These are phyloP conservation scores for Argynnis bischoffii DNA, from an alignment of 2,888 invertebrate genomes.

Conservation along the genomic window DNA sequence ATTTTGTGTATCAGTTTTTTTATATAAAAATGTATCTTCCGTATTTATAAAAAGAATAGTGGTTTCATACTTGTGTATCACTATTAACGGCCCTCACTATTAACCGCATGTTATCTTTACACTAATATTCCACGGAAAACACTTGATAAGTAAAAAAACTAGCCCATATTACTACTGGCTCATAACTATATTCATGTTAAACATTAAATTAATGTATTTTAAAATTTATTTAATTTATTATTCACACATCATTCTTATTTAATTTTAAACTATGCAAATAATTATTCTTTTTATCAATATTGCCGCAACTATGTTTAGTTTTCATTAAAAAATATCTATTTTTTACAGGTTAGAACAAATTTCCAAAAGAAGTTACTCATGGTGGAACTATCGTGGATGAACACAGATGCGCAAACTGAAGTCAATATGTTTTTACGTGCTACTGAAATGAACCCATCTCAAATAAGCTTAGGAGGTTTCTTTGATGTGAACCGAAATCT, in stretches of 20 bases:
- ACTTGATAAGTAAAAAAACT: neutral
- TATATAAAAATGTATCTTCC: too few relatives aligned
- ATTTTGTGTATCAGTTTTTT: neutral
- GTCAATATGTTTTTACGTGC: slow-evolving; percentile 89
- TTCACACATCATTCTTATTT: neutral
- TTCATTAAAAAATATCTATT: neutral
- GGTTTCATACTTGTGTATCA: too few relatives aligned
- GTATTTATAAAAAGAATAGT: too few relatives aligned
- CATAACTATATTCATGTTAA: too few relatives aligned
- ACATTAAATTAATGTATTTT: too few relatives aligned
- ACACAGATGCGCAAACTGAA: slow-evolving; percentile 88
- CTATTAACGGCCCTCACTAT: too few relatives aligned
- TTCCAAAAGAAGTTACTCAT: slow-evolving; percentile 88
- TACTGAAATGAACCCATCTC: slow-evolving; percentile 89
- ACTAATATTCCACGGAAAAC: neutral
- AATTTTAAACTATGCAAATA: neutral
- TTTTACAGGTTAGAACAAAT: slow-evolving; percentile 83
- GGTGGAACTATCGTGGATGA: slow-evolving; percentile 89
- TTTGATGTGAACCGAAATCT: slow-evolving; percentile 87
- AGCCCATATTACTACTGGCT: too few relatives aligned
- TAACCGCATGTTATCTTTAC: too few relatives aligned
- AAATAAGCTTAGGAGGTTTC: slow-evolving; percentile 88
- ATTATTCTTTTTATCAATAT: too few relatives aligned
- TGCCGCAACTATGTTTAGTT: neutral
- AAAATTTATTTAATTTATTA: neutral